A percentile compares a stretch with the other conserved stretches of the same genome.
These are phyloP conservation scores for Murina feae DNA, from an alignment of 2,113 vertebrate genomes.

Conservation along the genomic window DNA sequence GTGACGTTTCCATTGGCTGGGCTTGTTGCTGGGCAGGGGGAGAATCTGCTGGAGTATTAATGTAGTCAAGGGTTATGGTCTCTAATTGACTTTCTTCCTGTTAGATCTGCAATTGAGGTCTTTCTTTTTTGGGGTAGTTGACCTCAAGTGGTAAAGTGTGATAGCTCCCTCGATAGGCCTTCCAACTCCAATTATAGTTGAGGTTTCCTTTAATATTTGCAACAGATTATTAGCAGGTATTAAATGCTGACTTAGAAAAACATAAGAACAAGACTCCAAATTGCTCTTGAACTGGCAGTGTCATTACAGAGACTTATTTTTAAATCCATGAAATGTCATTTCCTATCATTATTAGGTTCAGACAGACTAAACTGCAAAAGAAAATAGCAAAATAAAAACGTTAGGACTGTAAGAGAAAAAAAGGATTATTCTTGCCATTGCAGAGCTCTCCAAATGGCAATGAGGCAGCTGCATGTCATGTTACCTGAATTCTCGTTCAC, in stretches of 20 bases:
- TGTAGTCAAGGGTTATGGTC: neutral
- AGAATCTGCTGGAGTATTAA: neutral
- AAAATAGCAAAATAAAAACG: neutral
- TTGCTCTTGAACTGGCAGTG: neutral
- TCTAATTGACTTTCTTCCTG: neutral
- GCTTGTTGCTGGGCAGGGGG: neutral
- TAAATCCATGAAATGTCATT: neutral
- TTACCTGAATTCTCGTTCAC: neutral
- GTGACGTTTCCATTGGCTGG: neutral
- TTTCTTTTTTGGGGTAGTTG: neutral
- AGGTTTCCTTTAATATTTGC: neutral
- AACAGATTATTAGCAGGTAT: neutral
- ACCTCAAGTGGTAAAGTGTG: neutral
- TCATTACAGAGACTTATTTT: fast-evolving
- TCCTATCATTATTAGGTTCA: fast-evolving
- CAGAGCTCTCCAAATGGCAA: neutral
- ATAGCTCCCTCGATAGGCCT: neutral
- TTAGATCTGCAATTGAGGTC: neutral
- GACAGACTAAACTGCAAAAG: neutral
- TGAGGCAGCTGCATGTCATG: neutral
- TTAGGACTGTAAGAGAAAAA: no score
- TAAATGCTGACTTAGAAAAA: no score
- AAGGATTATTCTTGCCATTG: neutral
- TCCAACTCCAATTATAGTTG: neutral
- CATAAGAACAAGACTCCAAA: no score